Evolutionary conservation across 2,797 vertebrate genomes (phyloP), one percentile per base, ranked within the genome.

Genomic region (Stomatorhinus walkeri): DNA sequence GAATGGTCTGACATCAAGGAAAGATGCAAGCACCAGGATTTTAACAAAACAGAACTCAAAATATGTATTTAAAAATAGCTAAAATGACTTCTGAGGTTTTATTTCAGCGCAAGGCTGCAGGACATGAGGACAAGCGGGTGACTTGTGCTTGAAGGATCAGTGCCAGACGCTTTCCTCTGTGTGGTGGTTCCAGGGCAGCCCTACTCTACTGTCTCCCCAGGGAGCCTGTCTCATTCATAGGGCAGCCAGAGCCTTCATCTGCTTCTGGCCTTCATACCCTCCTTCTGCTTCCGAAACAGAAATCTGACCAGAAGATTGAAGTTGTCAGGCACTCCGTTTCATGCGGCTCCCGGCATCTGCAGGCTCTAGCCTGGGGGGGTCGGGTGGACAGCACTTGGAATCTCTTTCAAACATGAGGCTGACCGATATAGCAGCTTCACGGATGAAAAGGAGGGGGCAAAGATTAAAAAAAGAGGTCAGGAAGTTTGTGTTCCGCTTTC

Each of bases 331-430:
- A 22, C 76, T 28, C 79, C 5, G 43, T 83, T 85, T 64, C 81
- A 61, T 81, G 51, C 40, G 46, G 54, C 32, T 83, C 88, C 79
- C 54, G 43, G 88, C 52, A 22, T 84, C 54, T 16, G 88, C 7
- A 59, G 43, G 81, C 43, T 16, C 36, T 81, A 32, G 79, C 88
- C 88, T 36, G 52, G 88, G 36, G 36, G 86, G 54, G 79, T 43
- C 43, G 52, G 36, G 51, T 59, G 79, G 79, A 76, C 81, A 64
- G 52, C 14, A 36, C 79, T 88, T 88, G 76, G 88, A 61, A 85
- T 84, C 40, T 40, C 36, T 43, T 88, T 84, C 88, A 88, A 88
- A 88, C 88, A 85, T 54, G n/a, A 61, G 88, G 51, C 54, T 64
- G 88, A 84, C 81, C 54, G 79, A 46, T 59, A 48, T 61, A 85